Conservation (phyloP, 2,888 invertebrate species). For the Eilema sororculum region DNA sequence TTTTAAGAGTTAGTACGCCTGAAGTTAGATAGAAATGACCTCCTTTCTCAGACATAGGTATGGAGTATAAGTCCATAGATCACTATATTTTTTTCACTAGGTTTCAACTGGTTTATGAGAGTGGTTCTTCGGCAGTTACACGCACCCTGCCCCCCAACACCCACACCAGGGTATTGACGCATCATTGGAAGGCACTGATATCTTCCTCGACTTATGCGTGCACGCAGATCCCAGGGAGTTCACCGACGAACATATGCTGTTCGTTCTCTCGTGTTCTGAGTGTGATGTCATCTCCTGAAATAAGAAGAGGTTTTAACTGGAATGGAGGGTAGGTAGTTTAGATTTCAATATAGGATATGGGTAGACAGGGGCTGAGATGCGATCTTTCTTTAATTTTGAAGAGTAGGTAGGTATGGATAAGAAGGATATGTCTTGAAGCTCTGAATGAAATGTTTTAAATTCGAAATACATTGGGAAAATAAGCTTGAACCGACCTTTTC, state of each 20-base stretch:
- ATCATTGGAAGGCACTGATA: constrained; percentile 86
- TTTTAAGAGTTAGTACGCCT: too few species aligned
- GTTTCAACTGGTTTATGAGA: neutral
- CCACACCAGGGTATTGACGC: constrained; percentile 94
- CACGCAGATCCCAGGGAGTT: constrained; percentile 87
- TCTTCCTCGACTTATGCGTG: constrained; percentile 88
- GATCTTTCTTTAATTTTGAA: neutral
- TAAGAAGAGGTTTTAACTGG: neutral
- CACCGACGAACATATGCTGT: constrained; percentile 89
- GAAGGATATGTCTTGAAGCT: too few species aligned
- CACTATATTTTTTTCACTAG: neutral
- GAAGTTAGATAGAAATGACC: neutral
- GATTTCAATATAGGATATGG: neutral
- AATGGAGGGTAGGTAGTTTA: neutral
- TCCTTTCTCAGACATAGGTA: neutral
- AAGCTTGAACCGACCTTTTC: too few species aligned
- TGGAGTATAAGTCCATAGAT: neutral
- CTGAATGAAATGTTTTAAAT: too few species aligned
- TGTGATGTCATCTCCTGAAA: constrained; percentile 85
- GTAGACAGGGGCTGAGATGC: neutral
- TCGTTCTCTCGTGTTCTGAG: constrained; percentile 89
- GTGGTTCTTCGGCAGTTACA: constrained; percentile 68
- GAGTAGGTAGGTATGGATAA: neutral
- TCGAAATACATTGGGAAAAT: too few species aligned
- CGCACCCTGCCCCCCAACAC: constrained; percentile 94